Evolutionary conservation across 2,113 vertebrate species (phyloP), one percentile per base, ranked within the genome.

Genomic region (Austrofundulus limnaeus): DNA sequence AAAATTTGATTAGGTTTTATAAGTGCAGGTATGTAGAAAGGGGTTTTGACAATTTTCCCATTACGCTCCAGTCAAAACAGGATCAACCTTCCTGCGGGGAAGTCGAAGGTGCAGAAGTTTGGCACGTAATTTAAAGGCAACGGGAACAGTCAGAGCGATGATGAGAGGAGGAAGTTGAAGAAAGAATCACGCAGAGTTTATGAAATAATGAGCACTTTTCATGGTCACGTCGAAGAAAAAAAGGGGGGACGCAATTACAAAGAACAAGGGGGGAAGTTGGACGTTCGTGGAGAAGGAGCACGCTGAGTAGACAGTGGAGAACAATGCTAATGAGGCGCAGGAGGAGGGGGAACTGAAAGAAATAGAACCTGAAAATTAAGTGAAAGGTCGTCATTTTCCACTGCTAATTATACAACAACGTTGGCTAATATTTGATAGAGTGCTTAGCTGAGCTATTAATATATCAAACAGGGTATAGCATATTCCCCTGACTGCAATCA

Each of bases 91-190:
- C 71, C 51, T 39, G 53, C 50, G 23, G 74, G 69, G 56, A 53
- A 62, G 62, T 80, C 24, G 38, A 66, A 78, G 60, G 50, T 48
- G 72, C 58, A 49, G 45, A 14, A n/a, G 42, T 47, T 47, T 42
- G 57, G 65, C 65, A 39, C 28, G 3, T 13, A 55, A 51, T 58
- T 42, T 74, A 80, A 80, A 61, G 48, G 62, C 31, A 65, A 62
- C 17, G 28, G 46, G 61, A 77, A 73, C 6, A n/a, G 74, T 81
- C 74, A 65, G n/a, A 67, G 55, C 16, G 53, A 79, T 46, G 55
- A 48, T 15, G 13, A 49, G 38, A 61, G 28, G 41, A 31, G 21
- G n/a, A 48, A 19, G 38, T 17, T 52, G 42, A 31, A 68, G 46
- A 34, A 56, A 53, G 48, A 70, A 75, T 51, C 77, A 79, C 0